phyloP scores from a whole-genome alignment of 2,888 invertebrate genomes.

The Erebia epiphron region DNA sequence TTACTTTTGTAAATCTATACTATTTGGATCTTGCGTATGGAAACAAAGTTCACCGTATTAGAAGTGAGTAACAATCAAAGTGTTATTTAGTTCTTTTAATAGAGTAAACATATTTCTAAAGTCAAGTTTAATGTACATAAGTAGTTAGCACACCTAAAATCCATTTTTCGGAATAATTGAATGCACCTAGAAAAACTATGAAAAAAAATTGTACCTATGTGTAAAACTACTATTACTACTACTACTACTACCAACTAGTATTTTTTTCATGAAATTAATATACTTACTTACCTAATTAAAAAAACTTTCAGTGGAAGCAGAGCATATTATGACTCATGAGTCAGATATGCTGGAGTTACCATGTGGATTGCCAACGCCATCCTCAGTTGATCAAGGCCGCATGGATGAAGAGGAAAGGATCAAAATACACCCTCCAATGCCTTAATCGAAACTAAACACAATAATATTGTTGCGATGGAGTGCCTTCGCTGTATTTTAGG shows the following conservation, averaged over 20 bases:
- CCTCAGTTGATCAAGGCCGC: constrained; percentile 87
- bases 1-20: constrained; percentile 88
- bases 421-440: constrained; percentile 84
- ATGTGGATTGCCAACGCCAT: constrained; percentile 88
- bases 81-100: no score
- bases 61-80: constrained; percentile 78
- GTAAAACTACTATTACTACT: no score
- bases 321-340: constrained; percentile 90
- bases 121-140: no score
- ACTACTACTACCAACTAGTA: no score
- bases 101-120: no score
- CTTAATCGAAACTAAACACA: constrained; percentile 48
- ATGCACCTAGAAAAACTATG: no score
- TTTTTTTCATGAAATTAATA: background rate
- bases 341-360: constrained; percentile 87
- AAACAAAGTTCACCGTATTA: constrained; percentile 88
- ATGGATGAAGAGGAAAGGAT: constrained; percentile 85
- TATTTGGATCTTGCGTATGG: constrained; percentile 91
- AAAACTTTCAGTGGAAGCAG: constrained; percentile 85
- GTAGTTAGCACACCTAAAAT: no score
- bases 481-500: constrained; percentile 39
- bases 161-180: no score
- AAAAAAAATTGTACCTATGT: no score
- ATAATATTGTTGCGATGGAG: constrained; percentile 15
- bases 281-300: background rate